Evolutionary conservation across 2,113 vertebrate genomes (phyloP).

Genomic region (Larimichthys polyactis): DNA sequence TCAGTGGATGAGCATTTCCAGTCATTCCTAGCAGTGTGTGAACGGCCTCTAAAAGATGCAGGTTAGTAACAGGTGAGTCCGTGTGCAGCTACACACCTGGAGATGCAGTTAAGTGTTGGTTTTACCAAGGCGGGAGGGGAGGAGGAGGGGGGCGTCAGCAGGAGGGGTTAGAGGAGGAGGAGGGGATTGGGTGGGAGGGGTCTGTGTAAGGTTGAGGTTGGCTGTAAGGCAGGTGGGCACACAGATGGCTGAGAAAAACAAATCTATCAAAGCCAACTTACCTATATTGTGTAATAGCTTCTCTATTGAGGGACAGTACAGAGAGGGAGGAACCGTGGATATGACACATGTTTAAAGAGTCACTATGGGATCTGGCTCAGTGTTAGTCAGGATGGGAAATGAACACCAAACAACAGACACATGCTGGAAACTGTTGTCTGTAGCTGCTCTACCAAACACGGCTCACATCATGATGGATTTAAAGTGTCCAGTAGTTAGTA

Average conservation of each 20-base stretch:
- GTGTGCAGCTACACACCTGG: slow-evolving; percentile 52
- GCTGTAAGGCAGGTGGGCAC: slow-evolving; percentile 63
- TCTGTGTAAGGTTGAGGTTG: slow-evolving; percentile 44
- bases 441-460: slow-evolving; percentile 19
- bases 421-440: slow-evolving; percentile 38
- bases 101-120: slow-evolving; percentile 54
- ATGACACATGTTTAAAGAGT: slow-evolving; percentile 73
- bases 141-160: slow-evolving; percentile 13
- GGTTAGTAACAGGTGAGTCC: slow-evolving; percentile 57
- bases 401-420: slow-evolving; percentile 36
- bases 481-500: neutral
- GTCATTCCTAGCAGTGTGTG: slow-evolving; percentile 68
- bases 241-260: slow-evolving; percentile 59
- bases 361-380: slow-evolving; percentile 42
- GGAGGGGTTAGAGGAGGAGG: slow-evolving; percentile 5
- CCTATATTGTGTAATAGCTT: slow-evolving; percentile 77
- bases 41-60: slow-evolving; percentile 58
- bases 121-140: slow-evolving; percentile 54
- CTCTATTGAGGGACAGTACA: slow-evolving; percentile 75
- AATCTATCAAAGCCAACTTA: slow-evolving; percentile 78
- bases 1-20: slow-evolving; percentile 69
- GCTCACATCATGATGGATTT: neutral
- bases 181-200: slow-evolving; percentile 1
- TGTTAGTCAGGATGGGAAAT: slow-evolving; percentile 50
- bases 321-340: slow-evolving; percentile 70